phyloP scores from a whole-genome alignment of 2,113 vertebrate genomes.

The Apaloderma vittatum region DNA sequence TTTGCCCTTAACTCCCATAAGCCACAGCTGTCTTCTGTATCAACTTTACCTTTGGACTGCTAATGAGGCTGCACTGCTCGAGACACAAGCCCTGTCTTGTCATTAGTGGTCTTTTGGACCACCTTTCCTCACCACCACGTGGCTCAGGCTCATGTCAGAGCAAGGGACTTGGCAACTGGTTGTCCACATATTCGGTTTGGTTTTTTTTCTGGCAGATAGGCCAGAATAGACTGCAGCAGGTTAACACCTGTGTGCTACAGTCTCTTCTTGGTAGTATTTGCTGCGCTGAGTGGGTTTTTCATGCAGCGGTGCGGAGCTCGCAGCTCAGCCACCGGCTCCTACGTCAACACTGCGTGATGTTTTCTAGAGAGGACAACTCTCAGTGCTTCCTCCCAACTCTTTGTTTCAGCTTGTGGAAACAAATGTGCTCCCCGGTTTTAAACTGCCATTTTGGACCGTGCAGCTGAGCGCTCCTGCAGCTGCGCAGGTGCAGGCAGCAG shows the following conservation, averaged over 20 bases:
- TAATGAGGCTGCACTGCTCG: neutral
- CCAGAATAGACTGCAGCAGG: neutral
- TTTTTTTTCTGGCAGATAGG: neutral
- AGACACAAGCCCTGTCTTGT: neutral
- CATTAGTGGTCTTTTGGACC: neutral
- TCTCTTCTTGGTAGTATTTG: neutral
- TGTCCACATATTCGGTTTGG: neutral
- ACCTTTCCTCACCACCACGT: neutral
- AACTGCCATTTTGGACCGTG: neutral
- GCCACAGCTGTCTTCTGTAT: neutral
- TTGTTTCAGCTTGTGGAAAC: neutral
- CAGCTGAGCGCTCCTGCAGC: neutral
- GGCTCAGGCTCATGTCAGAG: neutral
- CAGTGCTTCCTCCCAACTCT: neutral
- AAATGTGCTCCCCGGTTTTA: neutral
- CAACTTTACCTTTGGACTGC: neutral
- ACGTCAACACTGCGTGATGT: accelerated
- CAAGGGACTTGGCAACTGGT: neutral
- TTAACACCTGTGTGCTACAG: accelerated
- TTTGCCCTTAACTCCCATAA: neutral
- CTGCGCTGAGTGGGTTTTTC: neutral
- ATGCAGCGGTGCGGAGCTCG: neutral
- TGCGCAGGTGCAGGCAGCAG: accelerated
- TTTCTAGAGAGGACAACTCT: neutral
- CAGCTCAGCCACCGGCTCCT: neutral